Evolutionary conservation across 2,113 vertebrate species (phyloP).

Genomic region (Cygnus buccinator): DNA sequence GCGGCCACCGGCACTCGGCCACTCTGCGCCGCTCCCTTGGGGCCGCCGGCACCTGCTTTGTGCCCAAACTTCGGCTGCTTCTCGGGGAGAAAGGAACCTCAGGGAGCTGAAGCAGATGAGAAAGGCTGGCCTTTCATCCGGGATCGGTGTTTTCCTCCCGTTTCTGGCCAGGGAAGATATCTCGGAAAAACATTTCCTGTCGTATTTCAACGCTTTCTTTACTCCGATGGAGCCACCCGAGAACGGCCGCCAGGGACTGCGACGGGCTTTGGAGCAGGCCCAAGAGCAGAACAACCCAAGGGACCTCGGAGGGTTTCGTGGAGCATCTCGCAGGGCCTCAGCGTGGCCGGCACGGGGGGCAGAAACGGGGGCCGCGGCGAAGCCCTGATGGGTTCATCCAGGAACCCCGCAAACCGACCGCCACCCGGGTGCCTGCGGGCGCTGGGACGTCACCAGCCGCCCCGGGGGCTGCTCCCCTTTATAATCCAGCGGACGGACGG

Average conservation of each 20-base stretch:
- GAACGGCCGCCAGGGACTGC: not conserved
- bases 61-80: not conserved
- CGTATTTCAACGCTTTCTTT: not conserved
- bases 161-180: not conserved
- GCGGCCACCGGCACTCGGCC: not conserved
- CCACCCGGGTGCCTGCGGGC: not conserved
- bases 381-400: rapidly evolving
- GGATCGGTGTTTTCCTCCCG: rapidly evolving
- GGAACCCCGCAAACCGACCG: not conserved
- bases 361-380: rapidly evolving
- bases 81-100: not conserved
- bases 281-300: not conserved
- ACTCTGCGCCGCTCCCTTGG: rapidly evolving
- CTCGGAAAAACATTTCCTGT: not conserved
- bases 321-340: not conserved
- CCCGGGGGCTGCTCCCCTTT: not conserved
- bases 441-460: rapidly evolving
- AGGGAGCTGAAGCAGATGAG: rapidly evolving
- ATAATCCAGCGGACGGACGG: conserved; percentile 7
- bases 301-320: not conserved
- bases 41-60: not conserved
- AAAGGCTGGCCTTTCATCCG: not conserved
- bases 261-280: not conserved
- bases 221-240: not conserved
- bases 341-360: not conserved